Conservation (phyloP, 1,140 invertebrate species). For the Rhagoletis pomonella region DNA sequence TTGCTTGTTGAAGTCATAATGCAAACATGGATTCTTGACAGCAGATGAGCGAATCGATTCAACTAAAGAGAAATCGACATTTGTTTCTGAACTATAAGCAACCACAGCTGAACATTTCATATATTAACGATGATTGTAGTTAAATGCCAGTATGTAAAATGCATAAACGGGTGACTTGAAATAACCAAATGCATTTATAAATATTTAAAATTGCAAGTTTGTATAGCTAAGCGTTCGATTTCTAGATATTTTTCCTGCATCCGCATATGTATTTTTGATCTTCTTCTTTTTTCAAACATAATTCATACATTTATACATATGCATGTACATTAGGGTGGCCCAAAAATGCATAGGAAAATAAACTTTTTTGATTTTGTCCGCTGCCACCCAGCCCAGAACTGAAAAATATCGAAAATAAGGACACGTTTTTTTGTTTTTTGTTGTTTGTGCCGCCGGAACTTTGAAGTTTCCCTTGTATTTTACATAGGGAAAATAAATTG, state of each 20-base stretch:
- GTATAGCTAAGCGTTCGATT: background rate
- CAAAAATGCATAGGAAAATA: too few species aligned
- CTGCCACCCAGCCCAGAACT: too few species aligned
- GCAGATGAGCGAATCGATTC: constrained; percentile 32
- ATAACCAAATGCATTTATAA: background rate
- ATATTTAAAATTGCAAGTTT: constrained; percentile 11
- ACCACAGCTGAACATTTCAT: background rate
- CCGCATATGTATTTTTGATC: background rate
- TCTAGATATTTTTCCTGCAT: constrained; percentile 19
- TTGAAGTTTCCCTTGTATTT: too few species aligned
- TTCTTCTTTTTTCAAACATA: background rate
- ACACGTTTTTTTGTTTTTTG: too few species aligned
- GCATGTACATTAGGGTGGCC: too few species aligned
- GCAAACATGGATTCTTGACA: background rate
- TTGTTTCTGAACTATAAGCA: background rate
- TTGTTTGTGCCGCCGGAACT: too few species aligned
- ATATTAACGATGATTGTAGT: background rate
- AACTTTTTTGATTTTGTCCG: too few species aligned
- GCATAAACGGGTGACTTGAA: background rate
- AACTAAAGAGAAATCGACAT: background rate
- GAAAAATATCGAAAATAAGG: too few species aligned
- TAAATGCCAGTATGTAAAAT: background rate
- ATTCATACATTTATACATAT: too few species aligned
- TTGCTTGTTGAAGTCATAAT: background rate
- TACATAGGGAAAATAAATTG: too few species aligned